Percentiles rank a stretch among this genome's conserved stretches.
phyloP scores from a whole-genome alignment of 2,113 vertebrate genomes.

The Alexandromys fortis region DNA sequence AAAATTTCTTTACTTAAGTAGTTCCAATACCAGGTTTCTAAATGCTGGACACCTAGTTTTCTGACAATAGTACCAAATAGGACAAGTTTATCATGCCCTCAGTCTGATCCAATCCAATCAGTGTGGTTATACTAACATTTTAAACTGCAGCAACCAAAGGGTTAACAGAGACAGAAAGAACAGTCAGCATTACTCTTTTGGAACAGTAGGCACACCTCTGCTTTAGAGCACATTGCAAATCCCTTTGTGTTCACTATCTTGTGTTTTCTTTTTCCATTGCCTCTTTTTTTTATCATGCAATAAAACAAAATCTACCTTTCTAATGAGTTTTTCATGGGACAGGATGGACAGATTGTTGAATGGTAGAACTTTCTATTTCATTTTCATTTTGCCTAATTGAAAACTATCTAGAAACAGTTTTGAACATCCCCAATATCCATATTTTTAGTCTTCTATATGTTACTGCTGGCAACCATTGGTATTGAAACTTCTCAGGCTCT shows the following conservation, averaged over 20 bases:
- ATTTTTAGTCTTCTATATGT: background rate
- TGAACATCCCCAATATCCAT: background rate
- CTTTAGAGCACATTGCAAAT: background rate
- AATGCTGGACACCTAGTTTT: background rate
- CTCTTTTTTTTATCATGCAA: background rate
- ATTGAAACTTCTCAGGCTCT: background rate
- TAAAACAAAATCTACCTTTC: background rate
- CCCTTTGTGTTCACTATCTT: background rate
- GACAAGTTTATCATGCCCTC: background rate
- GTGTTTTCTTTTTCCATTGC: background rate
- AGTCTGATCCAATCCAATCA: too few species aligned
- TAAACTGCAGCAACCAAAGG: background rate
- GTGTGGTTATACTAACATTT: background rate
- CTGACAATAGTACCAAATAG: background rate
- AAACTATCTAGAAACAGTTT: background rate
- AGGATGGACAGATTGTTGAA: background rate
- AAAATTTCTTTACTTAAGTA: background rate
- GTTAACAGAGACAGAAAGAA: too few species aligned
- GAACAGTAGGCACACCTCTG: background rate
- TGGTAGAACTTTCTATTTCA: background rate
- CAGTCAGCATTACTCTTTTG: too few species aligned
- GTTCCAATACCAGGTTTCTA: background rate
- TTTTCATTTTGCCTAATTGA: background rate
- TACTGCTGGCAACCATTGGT: background rate
- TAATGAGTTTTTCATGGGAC: background rate